A percentile compares a stretch with the other conserved stretches of the same genome.
Evolutionary conservation across 1,140 invertebrate genomes (phyloP).

Genomic region (Heliconius hewitsoni): DNA sequence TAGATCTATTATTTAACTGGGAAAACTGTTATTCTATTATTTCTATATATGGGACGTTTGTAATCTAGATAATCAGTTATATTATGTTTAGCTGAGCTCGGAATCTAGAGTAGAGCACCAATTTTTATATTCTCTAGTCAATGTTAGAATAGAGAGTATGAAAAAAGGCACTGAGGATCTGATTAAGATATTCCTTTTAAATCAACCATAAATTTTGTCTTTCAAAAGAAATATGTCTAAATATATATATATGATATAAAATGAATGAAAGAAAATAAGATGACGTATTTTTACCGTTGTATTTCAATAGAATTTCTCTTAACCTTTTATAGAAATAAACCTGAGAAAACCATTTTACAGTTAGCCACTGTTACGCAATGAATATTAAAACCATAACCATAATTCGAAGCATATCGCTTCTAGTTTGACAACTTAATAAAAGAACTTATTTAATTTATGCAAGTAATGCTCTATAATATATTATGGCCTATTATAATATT

Average conservation of each 20-base stretch:
- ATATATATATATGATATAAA: neutral
- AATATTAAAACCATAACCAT: constrained; percentile 27
- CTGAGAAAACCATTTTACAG: constrained; percentile 26
- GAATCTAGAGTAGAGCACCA: too few relatives aligned
- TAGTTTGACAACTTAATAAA: constrained; percentile 12
- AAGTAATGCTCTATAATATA: neutral
- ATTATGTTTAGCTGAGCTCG: too few relatives aligned
- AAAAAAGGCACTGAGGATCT: neutral
- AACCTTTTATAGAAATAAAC: constrained; percentile 27
- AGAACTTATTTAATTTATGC: constrained; percentile 12
- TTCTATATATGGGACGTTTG: constrained; percentile 1
- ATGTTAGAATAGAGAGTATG: too few relatives aligned
- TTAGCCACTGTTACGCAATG: constrained; percentile 26
- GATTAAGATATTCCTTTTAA: neutral
- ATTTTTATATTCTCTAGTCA: too few relatives aligned
- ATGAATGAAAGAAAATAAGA: neutral
- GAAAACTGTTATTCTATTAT: constrained; percentile 27
- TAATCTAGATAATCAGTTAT: neutral
- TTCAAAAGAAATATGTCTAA: neutral
- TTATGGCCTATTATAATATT: too few relatives aligned
- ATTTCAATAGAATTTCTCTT: constrained; percentile 36
- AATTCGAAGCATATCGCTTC: constrained; percentile 16
- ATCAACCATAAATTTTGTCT: neutral
- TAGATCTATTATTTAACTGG: constrained; percentile 31
- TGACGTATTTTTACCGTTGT: constrained; percentile 16